Conservation (phyloP, 2,797 vertebrate species). For the Synanceia verrucosa region DNA sequence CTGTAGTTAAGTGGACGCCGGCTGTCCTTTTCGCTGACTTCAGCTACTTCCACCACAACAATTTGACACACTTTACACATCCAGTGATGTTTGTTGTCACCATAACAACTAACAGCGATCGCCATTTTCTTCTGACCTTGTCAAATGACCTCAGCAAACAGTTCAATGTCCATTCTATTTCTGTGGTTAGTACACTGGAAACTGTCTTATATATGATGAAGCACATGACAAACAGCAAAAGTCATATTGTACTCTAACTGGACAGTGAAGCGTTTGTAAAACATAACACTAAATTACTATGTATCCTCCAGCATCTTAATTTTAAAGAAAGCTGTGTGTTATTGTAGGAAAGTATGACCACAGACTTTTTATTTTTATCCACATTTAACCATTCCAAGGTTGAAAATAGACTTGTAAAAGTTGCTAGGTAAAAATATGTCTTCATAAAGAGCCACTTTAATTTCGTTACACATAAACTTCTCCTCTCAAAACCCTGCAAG, state of each 20-base stretch:
- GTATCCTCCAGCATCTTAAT: neutral
- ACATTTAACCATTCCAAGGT: neutral
- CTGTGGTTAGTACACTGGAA: neutral
- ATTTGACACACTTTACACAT: neutral
- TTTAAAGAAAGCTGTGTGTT: neutral
- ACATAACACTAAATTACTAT: neutral
- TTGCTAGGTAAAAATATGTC: conserved; percentile 33
- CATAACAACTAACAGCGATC: neutral
- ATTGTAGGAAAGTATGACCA: neutral
- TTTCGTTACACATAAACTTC: neutral
- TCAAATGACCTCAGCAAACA: neutral
- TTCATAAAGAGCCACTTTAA: conserved; percentile 22
- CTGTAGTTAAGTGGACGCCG: too few species aligned
- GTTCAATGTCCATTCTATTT: neutral
- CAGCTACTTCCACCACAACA: too few species aligned
- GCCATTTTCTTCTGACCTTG: neutral
- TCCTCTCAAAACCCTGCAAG: neutral
- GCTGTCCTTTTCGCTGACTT: too few species aligned
- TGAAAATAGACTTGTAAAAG: conserved; percentile 28
- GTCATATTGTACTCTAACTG: neutral
- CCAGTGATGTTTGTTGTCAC: neutral
- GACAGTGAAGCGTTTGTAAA: neutral
- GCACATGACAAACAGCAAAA: neutral
- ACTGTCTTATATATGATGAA: too few species aligned
- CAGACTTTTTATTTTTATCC: conserved; percentile 6